These are phyloP conservation scores for Mystacides longicornis DNA, from an alignment of 2,888 invertebrate species.

Conservation along the genomic window DNA sequence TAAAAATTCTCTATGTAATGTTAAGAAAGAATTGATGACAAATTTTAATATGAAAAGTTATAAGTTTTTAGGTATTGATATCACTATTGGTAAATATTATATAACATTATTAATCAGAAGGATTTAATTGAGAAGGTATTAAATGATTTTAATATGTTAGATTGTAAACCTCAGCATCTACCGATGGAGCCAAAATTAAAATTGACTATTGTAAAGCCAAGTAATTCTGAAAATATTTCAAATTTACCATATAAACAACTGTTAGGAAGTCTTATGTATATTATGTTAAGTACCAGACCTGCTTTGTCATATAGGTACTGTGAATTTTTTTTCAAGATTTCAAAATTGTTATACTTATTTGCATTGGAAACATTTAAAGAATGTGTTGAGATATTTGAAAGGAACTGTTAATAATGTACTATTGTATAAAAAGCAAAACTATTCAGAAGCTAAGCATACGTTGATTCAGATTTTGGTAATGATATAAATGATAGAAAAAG, in stretches of 20 bases:
- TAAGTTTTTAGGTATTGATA: neutral
- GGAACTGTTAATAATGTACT: neutral
- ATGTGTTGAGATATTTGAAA: neutral
- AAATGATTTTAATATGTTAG: too few relatives aligned
- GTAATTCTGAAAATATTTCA: neutral
- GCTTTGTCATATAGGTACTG: neutral
- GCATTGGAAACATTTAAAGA: too few relatives aligned
- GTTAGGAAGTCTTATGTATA: neutral
- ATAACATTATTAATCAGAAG: too few relatives aligned
- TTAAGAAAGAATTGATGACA: too few relatives aligned
- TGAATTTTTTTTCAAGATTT: neutral
- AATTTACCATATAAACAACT: neutral
- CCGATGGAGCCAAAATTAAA: neutral
- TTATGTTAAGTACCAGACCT: conserved; percentile 2
- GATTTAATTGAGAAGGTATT: too few relatives aligned
- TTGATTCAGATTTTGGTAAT: neutral
- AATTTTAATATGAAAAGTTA: too few relatives aligned
- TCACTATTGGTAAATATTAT: neutral
- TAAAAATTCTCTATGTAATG: neutral
- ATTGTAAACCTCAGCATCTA: too few relatives aligned
- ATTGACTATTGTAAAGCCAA: neutral
- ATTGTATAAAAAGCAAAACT: neutral
- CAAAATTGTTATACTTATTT: neutral
- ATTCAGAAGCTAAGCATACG: neutral
- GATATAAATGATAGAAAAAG: neutral